Evolutionary conservation across 92 coral and sea anemone genomes (phyloP), one percentile per base, ranked within the genome.

Genomic region (Epizoanthus ramosus): DNA sequence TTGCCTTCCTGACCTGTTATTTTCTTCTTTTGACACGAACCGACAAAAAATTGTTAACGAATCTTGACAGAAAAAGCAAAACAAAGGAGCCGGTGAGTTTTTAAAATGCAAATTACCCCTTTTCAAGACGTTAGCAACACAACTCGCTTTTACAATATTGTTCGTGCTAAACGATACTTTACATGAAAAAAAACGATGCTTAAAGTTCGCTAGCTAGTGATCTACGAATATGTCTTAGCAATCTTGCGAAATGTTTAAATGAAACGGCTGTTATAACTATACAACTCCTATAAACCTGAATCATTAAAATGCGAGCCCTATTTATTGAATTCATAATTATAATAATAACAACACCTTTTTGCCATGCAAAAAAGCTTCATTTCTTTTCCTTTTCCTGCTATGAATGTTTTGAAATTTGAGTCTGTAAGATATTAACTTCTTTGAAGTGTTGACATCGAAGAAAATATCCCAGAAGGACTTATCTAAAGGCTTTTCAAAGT

Each of bases 281-380:
- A 75, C 35, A n/a, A 17, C 37, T 57, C 22, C 35, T 17, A 25
- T 35, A 24, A 57, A 75, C 35, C 45, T 17, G 6, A 69, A 4
- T 75, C 28, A 75, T 75, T 75, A 31, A 75, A 56, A 75, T 54
- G 63, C 80, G 22, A 57, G 15, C 57, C 19, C 43, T 75, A 8
- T 33, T 73, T 21, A 31, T 28, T 75, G 80, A 31, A 57, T 75
- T 75, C 59, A n/a, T 75, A 57, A 75, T 75, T 37, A 75, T 28
- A 67, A 25, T 57, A 41, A 28, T 19, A 75, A 73, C 6, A 21
- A 53, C 18, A 5, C 59, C 16, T n/a, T 23, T 53, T 73, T 73
- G 53, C 60, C 35, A 3, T 24, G 17, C 19, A 43, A 4, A 16
- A 53, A 54, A 54, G 35, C 50, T 24, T 64, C 8, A 21, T 19